phyloP scores from a whole-genome alignment of 2,888 invertebrate genomes.

The Homarus gammarus region DNA sequence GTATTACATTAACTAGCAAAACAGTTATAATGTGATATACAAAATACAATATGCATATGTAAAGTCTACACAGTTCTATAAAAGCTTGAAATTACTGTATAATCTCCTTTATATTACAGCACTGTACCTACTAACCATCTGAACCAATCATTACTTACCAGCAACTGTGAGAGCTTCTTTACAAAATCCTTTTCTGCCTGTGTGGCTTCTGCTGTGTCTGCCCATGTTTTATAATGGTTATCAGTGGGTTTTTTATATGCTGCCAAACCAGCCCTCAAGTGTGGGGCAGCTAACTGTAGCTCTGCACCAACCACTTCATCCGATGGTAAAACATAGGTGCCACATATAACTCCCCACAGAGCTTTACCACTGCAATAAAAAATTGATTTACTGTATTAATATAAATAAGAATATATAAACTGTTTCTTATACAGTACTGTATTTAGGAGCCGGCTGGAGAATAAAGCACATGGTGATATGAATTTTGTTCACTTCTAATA shows the following conservation, averaged over 20 bases:
- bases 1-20: no score
- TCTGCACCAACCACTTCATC: slow-evolving; percentile 75
- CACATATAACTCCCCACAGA: slow-evolving; percentile 74
- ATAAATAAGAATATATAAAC: no score
- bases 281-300: slow-evolving; percentile 65
- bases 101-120: background rate
- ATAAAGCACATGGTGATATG: no score
- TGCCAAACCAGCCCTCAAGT: slow-evolving; percentile 59
- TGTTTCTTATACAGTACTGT: no score
- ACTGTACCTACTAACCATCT: background rate
- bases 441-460: no score
- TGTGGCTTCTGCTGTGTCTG: slow-evolving; percentile 35
- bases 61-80: no score
- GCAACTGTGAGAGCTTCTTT: slow-evolving; percentile 57
- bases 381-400: background rate
- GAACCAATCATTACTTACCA: slow-evolving; percentile 55
- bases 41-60: no score
- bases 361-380: slow-evolving; percentile 73
- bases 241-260: slow-evolving; percentile 50
- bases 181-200: slow-evolving; percentile 71
- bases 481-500: no score
- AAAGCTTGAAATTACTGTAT: background rate
- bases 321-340: slow-evolving; percentile 69
- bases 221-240: slow-evolving; percentile 63
- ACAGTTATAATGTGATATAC: background rate